Evolutionary conservation across 2,888 invertebrate species (phyloP).

Genomic region (Trichogramma dendrolimi): DNA sequence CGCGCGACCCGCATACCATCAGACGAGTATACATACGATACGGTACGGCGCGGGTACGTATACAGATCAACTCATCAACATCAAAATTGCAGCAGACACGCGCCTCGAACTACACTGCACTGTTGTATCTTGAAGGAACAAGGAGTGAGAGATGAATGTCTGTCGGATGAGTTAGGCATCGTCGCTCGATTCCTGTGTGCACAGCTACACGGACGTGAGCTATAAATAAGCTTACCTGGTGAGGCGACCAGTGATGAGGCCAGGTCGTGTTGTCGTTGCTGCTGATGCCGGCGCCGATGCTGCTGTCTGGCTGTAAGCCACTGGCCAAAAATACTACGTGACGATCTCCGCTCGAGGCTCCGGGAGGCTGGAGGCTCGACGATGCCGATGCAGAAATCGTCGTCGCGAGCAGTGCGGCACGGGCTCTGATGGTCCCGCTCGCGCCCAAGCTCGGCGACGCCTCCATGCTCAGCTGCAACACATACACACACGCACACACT

Average conservation of each 20-base stretch:
- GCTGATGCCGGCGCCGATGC: slow-evolving; percentile 35
- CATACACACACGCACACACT: too few relatives aligned
- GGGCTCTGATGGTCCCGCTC: slow-evolving; percentile 45
- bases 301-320: slow-evolving; percentile 41
- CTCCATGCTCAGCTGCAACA: slow-evolving; percentile 40
- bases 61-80: too few relatives aligned
- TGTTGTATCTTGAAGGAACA: too few relatives aligned
- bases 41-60: too few relatives aligned
- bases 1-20: too few relatives aligned
- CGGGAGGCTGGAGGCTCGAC: slow-evolving; percentile 5
- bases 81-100: too few relatives aligned
- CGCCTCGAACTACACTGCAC: too few relatives aligned
- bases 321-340: slow-evolving; percentile 46
- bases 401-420: slow-evolving; percentile 45
- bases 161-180: too few relatives aligned
- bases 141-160: too few relatives aligned
- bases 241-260: slow-evolving; percentile 51
- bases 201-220: too few relatives aligned
- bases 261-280: slow-evolving; percentile 49
- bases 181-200: too few relatives aligned
- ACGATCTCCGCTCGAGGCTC: slow-evolving; percentile 38
- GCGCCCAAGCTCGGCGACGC: slow-evolving; percentile 47
- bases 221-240: slow-evolving; percentile 40
- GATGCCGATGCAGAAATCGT: slow-evolving; percentile 41
- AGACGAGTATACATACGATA: too few relatives aligned